Base-by-base conservation (phyloP, 2,113 vertebrate genomes). In the Spea bombifrons region DNA sequence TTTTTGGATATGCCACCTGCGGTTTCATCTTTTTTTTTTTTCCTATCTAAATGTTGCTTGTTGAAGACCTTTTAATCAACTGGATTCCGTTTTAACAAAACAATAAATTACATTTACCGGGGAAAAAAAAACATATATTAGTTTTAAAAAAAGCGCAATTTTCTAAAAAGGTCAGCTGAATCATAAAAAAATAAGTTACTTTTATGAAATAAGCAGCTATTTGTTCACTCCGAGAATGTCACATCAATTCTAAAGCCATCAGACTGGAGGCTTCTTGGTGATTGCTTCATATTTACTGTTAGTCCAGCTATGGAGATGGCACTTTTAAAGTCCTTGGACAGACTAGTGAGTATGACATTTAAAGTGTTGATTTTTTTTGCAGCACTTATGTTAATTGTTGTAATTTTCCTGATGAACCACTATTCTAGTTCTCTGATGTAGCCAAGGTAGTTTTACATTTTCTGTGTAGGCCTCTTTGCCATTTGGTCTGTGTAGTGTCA, bases 361-460 rank as follows among this genome's bases (percentile, higher is more conserved):
- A 97, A 98, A 98, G 96, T 99, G 96, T 98, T 99, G 96, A 98
- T 98, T 98, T 98, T 97, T 97, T 98, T 97, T 97, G 91, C 95
- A 97, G 97, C 97, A 98, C 96, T 99, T 99, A 99, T 98, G 97
- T 94, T 99, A 99, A 99, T 99, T 98, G 97, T 99, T 98, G 96
- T 99, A 97, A 99, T 99, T 98, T 98, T 99, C 96, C 97, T 99
- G 97, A 99, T 99, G 96, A 98, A 97, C 96, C 96, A 94, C 94
- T 94, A 95, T 98, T 96, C 95, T 98, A 96, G 96, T 96, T 97
- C 95, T 95, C 96, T 95, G 96, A 97, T 96, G 96, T 94, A 95
- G 95, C 97, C 95, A 96, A 97, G 96, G 98, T 98, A 98, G 96
- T 98, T 98, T 97, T 97, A 96, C 96, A 96, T 98, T 98, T 98